Percentiles rank a stretch among this genome's conserved stretches.
These are phyloP conservation scores for Patella caerulea DNA, from an alignment of 2,888 invertebrate genomes.

Conservation along the genomic window DNA sequence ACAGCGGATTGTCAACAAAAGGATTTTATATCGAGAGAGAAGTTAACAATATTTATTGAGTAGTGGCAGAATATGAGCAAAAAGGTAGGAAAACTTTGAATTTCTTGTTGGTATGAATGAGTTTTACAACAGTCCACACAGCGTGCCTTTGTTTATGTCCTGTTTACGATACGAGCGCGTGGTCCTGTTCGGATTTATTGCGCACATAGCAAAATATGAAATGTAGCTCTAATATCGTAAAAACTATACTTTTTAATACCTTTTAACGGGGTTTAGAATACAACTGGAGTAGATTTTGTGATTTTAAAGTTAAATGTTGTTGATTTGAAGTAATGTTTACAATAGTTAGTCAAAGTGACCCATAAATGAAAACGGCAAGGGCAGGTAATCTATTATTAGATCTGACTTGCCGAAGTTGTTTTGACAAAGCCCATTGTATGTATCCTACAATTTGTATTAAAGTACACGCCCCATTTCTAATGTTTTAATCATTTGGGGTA, in stretches of 20 bases:
- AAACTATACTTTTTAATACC: too few relatives aligned
- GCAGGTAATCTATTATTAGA: conserved; percentile 8
- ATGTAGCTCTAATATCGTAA: not conserved
- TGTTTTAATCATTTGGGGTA: too few relatives aligned
- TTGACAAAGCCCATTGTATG: conserved; percentile 9
- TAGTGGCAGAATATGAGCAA: conserved; percentile 39
- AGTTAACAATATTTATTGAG: not conserved
- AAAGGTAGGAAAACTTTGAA: conserved; percentile 32
- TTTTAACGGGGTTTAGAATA: too few relatives aligned
- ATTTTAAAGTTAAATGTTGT: not conserved
- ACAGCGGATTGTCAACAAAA: conserved; percentile 5
- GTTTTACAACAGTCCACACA: conserved; percentile 22
- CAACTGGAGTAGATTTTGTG: too few relatives aligned
- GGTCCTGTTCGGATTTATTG: conserved; percentile 19
- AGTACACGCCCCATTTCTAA: not conserved
- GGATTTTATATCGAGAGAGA: conserved; percentile 4
- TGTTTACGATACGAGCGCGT: conserved; percentile 38
- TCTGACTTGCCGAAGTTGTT: not conserved
- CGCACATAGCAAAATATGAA: conserved; percentile 23
- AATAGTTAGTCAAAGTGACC: conserved; percentile 7
- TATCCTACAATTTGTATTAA: not conserved
- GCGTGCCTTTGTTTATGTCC: conserved; percentile 64
- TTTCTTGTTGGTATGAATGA: not conserved
- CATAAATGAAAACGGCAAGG: not conserved
- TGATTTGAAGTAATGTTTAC: not conserved